A percentile compares a stretch with the other conserved stretches of the same genome.
These are phyloP conservation scores for Oryctolagus cuniculus DNA, from an alignment of 2,113 vertebrate genomes.

Conservation along the genomic window DNA sequence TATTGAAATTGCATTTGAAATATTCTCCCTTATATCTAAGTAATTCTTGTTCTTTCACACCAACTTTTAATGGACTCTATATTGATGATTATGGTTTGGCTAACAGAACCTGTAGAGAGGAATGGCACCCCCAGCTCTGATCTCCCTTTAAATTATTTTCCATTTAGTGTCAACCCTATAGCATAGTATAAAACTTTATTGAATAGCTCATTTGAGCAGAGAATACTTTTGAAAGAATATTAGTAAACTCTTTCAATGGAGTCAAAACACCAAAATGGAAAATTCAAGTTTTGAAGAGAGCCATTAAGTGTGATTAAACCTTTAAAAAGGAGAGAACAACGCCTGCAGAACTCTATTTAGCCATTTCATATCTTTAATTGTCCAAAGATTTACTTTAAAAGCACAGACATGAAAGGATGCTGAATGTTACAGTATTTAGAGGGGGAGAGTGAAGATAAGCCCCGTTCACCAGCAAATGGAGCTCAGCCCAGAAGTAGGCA, in stretches of 20 bases:
- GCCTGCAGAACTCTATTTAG: slow-evolving; percentile 89
- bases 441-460: slow-evolving; percentile 86
- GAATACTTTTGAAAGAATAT: slow-evolving; percentile 90
- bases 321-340: slow-evolving; percentile 90
- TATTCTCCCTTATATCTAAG: background rate
- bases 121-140: slow-evolving; percentile 72
- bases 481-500: slow-evolving; percentile 88
- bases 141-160: slow-evolving; percentile 85
- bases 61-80: slow-evolving; percentile 49
- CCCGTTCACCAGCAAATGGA: slow-evolving; percentile 88
- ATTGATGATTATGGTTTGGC: slow-evolving; percentile 74
- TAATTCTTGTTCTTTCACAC: background rate
- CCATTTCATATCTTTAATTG: slow-evolving; percentile 92
- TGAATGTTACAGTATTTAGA: slow-evolving; percentile 88
- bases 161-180: slow-evolving; percentile 85
- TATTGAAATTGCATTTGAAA: slow-evolving; percentile 34
- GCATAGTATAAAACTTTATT: slow-evolving; percentile 86
- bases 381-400: slow-evolving; percentile 92
- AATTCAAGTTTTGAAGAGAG: slow-evolving; percentile 91
- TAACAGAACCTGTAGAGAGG: slow-evolving; percentile 70
- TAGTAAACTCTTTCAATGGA: slow-evolving; percentile 90
- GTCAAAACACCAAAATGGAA: slow-evolving; percentile 90
- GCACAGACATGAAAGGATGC: slow-evolving; percentile 89
- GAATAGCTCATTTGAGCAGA: slow-evolving; percentile 91
- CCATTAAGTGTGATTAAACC: slow-evolving; percentile 92